These are phyloP conservation scores for Mormoops blainvillei DNA, from an alignment of 2,113 vertebrate species.

Conservation along the genomic window DNA sequence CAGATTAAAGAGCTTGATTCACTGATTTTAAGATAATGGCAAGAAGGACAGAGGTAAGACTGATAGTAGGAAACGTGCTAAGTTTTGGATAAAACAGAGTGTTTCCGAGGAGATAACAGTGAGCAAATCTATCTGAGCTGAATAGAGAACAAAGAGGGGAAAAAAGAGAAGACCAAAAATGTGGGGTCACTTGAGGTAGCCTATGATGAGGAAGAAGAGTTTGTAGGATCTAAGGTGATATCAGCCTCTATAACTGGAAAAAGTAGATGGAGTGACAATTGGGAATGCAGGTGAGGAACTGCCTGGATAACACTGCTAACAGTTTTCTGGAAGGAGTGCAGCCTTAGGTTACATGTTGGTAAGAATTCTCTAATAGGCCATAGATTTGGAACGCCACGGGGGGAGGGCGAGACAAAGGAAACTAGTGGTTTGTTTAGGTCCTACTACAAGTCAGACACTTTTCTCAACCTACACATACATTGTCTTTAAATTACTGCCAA, in stretches of 20 bases:
- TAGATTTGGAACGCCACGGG: not conserved
- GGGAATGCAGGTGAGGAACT: not conserved
- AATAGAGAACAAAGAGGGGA: not conserved
- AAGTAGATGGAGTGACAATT: rapidly evolving
- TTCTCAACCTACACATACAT: not conserved
- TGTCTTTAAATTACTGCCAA: not conserved
- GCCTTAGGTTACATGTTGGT: not conserved
- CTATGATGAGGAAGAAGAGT: not conserved
- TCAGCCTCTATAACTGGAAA: not conserved
- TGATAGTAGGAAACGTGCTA: not conserved
- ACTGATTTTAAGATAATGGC: not conserved
- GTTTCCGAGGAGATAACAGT: not conserved
- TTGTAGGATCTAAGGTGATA: not conserved
- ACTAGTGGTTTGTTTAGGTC: not conserved
- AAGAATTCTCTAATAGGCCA: not conserved
- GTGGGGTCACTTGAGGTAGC: not conserved
- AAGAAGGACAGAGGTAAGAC: not conserved
- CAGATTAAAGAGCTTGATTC: not conserved
- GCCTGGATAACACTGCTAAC: not conserved
- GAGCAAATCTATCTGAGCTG: not conserved
- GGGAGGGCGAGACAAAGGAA: not conserved
- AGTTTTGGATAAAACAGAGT: not conserved
- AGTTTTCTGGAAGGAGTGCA: not conserved
- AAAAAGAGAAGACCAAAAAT: not conserved
- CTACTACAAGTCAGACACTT: not conserved